Evolutionary conservation across 2,113 vertebrate genomes (phyloP).

Genomic region (Thymallus thymallus): DNA sequence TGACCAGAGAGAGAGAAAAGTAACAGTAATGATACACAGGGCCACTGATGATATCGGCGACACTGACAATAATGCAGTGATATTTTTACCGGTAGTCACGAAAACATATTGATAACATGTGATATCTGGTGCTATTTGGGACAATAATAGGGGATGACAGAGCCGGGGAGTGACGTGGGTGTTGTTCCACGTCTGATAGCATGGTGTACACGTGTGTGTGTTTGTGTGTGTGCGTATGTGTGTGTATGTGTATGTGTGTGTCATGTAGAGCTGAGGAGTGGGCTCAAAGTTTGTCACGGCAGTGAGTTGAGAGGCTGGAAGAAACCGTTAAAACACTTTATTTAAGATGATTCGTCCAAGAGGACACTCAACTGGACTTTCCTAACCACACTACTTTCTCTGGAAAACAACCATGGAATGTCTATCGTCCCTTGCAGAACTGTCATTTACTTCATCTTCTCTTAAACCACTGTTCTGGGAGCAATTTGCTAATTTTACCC

Average conservation of each 20-base stretch:
- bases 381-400: neutral
- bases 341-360: neutral
- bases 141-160: conserved; percentile 48
- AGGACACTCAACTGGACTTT: conserved; percentile 2
- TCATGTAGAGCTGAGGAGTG: too few relatives aligned
- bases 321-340: neutral
- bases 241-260: too few relatives aligned
- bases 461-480: conserved; percentile 1
- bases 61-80: conserved; percentile 8
- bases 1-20: too few relatives aligned
- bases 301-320: neutral
- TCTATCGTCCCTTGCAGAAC: neutral
- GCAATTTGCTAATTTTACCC: neutral
- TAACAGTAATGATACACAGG: too few relatives aligned
- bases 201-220: neutral
- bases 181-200: conserved; percentile 12
- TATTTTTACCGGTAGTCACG: conserved; percentile 24
- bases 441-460: neutral
- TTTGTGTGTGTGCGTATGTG: neutral
- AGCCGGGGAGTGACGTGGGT: conserved; percentile 33
- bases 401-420: neutral
- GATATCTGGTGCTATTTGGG: conserved; percentile 32
- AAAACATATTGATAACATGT: conserved; percentile 44
- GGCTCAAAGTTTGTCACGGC: neutral
- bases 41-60: too few relatives aligned